Evolutionary conservation across 1,140 invertebrate genomes (phyloP), one percentile per base, ranked within the genome.

Genomic region (Plutomurus gul): DNA sequence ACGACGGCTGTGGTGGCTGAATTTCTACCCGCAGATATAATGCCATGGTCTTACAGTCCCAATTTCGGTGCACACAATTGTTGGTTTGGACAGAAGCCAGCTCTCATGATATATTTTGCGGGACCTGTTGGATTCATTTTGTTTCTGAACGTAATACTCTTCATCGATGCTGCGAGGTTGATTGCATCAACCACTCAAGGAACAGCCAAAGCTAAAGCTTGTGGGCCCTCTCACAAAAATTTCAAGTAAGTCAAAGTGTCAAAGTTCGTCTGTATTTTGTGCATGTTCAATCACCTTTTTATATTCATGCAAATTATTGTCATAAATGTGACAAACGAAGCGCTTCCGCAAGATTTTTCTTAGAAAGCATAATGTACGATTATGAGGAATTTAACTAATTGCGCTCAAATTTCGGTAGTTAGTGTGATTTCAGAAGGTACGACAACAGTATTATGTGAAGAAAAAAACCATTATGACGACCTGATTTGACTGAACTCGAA

Each of bases 91-190:
- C 85, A 87, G 30, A 86, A 88, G 13, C 85, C 85, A 78, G 87
- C 89, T 0, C 86, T 91, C 11, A 82, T 90, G 1, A 82, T 89
- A 1, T 90, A 89, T 82, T 91, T 91, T 80, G 88, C 87, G 1
- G 84, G 86, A 0, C 90, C 90, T 0, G 82, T 90, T 18, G 85
- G 84, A 2, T 72, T 87, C 11, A 85, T 90, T 25, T 87, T 90
- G 83, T 56, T 87, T 1, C 51, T 88, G 7, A 91, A 90, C 76
- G 78, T 88, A 7, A 76, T 88, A 10, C 85, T 90, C 60, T 91
- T 90, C 84, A 82, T 87, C 10, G 83, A 86, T 16, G 88, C 88
- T 16, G 87, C 88, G 4, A 83, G 87, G 25, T 88, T 90, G 85
- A 90, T 91, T 73, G 85, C 87, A 71, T 86, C 84, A 1, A 86